These are phyloP conservation scores for Telmatochromis brichardi DNA, from an alignment of 2,113 vertebrate genomes.

Conservation along the genomic window DNA sequence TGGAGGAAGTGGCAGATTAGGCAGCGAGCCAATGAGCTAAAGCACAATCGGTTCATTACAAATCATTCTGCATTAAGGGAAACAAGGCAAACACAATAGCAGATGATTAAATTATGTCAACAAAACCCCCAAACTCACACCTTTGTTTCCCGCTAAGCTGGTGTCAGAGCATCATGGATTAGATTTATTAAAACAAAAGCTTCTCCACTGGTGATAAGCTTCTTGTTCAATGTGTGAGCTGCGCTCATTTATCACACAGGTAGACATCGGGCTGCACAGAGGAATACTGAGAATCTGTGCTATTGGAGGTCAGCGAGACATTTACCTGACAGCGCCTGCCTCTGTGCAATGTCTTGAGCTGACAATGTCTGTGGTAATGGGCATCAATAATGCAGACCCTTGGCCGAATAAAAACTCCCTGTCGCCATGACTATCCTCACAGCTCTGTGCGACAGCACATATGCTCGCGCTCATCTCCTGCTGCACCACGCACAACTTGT, in stretches of 20 bases:
- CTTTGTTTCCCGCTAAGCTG: neutral
- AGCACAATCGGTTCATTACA: neutral
- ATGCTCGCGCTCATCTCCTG: neutral
- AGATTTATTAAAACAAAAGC: conserved; percentile 44
- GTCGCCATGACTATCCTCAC: conserved; percentile 12
- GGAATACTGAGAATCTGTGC: conserved; percentile 31
- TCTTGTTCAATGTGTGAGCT: conserved; percentile 1
- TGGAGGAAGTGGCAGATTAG: neutral
- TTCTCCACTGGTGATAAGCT: conserved; percentile 33
- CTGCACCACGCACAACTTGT: neutral
- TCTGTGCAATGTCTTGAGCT: conserved; percentile 28
- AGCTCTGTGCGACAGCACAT: neutral
- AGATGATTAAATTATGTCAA: conserved; percentile 15
- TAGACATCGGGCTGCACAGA: conserved; percentile 22
- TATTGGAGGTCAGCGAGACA: conserved; percentile 51
- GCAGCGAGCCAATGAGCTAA: neutral
- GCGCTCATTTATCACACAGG: conserved; percentile 55
- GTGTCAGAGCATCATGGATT: conserved; percentile 7
- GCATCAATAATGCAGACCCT: conserved; percentile 67
- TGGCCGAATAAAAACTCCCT: conserved; percentile 44
- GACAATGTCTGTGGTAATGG: conserved; percentile 62
- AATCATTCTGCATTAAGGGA: conserved; percentile 8
- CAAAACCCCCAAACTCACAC: conserved; percentile 4
- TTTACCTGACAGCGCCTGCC: conserved; percentile 54
- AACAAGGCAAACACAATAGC: neutral